These are phyloP conservation scores for Cephalophus harveyi DNA, from an alignment of 2,113 vertebrate species.

Conservation along the genomic window DNA sequence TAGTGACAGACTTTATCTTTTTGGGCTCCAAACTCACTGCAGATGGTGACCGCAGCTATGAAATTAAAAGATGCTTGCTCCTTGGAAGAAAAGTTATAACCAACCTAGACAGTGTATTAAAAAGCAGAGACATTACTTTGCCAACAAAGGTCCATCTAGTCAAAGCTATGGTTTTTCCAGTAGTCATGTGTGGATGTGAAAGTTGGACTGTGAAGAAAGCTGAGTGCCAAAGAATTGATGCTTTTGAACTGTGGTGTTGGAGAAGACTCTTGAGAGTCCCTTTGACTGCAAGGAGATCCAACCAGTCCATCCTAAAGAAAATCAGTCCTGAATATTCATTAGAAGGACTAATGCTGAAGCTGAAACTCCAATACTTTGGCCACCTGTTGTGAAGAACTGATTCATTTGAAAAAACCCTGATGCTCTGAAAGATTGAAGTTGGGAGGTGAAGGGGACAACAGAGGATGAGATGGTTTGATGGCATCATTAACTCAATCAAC, in stretches of 20 bases:
- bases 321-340: background rate
- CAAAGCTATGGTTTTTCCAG: background rate
- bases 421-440: background rate
- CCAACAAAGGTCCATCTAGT: background rate
- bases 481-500: background rate
- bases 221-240: background rate
- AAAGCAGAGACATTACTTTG: background rate
- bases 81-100: background rate
- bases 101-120: background rate
- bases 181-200: background rate
- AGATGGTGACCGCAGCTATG: background rate
- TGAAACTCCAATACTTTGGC: background rate
- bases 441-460: background rate
- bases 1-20: background rate
- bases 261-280: background rate
- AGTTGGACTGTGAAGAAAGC: background rate
- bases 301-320: background rate
- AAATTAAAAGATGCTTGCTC: background rate
- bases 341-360: background rate
- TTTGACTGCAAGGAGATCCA: background rate
- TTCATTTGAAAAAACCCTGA: background rate
- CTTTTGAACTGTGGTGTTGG: background rate
- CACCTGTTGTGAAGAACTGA: background rate
- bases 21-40: background rate
- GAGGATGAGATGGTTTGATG: background rate